These are phyloP conservation scores for Microcebus jonahi DNA, from an alignment of 2,113 vertebrate genomes.

Conservation along the genomic window DNA sequence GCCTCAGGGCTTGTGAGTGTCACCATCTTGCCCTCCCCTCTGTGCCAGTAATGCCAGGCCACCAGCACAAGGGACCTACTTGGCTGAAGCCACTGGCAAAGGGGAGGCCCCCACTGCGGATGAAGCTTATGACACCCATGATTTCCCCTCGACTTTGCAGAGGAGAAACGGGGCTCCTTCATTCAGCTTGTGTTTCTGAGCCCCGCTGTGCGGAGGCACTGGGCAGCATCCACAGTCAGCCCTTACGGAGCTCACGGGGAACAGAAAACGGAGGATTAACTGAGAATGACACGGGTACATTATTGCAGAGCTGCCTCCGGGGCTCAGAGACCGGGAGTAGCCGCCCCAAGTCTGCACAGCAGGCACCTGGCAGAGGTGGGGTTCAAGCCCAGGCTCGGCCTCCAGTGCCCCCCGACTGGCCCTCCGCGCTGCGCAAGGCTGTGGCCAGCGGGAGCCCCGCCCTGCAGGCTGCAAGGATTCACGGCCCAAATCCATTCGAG, in stretches of 20 bases:
- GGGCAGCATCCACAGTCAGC: accelerated
- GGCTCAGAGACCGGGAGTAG: neutral
- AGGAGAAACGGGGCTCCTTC: neutral
- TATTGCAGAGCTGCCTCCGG: neutral
- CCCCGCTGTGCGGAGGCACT: neutral
- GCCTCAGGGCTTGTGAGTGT: no score
- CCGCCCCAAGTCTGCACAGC: neutral
- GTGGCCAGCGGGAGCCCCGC: neutral
- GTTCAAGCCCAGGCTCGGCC: neutral
- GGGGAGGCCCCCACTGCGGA: neutral
- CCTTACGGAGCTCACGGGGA: neutral
- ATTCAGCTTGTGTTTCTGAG: neutral
- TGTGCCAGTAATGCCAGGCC: neutral
- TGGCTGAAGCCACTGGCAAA: neutral
- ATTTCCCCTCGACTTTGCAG: neutral
- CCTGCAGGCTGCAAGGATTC: neutral
- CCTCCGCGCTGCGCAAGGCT: neutral
- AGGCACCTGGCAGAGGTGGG: neutral
- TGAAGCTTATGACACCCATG: neutral
- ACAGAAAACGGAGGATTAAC: neutral
- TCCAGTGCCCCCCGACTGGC: neutral
- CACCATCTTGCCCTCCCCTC: neutral
- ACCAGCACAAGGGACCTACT: neutral
- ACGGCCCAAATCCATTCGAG: no score
- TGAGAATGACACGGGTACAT: neutral